Conservation (phyloP, 2,888 invertebrate genomes). For the Volucella zonaria region DNA sequence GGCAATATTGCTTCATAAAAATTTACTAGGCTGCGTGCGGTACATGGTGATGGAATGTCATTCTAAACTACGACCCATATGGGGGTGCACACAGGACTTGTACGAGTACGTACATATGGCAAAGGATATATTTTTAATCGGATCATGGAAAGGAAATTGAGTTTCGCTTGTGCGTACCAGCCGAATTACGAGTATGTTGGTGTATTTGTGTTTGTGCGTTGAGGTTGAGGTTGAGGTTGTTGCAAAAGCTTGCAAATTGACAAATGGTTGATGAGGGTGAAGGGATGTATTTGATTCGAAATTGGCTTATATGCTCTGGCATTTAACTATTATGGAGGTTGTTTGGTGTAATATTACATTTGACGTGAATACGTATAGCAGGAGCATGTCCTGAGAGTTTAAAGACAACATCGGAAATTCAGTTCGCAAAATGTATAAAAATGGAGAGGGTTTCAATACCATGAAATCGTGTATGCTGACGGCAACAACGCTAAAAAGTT, state of each 20-base stretch:
- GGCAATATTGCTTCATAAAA: slow-evolving; percentile 73
- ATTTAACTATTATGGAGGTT: slow-evolving; percentile 68
- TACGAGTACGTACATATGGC: slow-evolving; percentile 52
- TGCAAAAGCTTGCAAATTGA: slow-evolving; percentile 60
- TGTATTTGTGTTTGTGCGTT: neutral
- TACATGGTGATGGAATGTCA: slow-evolving; percentile 74
- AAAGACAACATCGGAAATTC: too few relatives aligned
- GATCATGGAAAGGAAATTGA: slow-evolving; percentile 63
- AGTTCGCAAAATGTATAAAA: too few relatives aligned
- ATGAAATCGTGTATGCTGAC: too few relatives aligned
- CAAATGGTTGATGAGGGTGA: slow-evolving; percentile 33
- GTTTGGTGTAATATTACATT: slow-evolving; percentile 67
- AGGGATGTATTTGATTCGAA: slow-evolving; percentile 61
- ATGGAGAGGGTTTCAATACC: too few relatives aligned
- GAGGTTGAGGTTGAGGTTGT: neutral
- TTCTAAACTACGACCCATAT: slow-evolving; percentile 66
- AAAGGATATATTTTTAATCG: slow-evolving; percentile 47
- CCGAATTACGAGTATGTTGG: neutral
- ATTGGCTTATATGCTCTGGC: slow-evolving; percentile 56
- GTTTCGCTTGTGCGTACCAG: slow-evolving; percentile 22
- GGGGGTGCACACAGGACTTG: slow-evolving; percentile 12
- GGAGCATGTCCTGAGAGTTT: slow-evolving; percentile 5
- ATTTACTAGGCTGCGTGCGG: slow-evolving; percentile 73
- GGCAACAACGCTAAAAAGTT: too few relatives aligned
- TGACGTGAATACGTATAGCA: slow-evolving; percentile 22